A percentile compares a stretch with the other conserved stretches of the same genome.
Evolutionary conservation across 2,113 vertebrate species (phyloP).

Genomic region (Pyxicephalus adspersus): DNA sequence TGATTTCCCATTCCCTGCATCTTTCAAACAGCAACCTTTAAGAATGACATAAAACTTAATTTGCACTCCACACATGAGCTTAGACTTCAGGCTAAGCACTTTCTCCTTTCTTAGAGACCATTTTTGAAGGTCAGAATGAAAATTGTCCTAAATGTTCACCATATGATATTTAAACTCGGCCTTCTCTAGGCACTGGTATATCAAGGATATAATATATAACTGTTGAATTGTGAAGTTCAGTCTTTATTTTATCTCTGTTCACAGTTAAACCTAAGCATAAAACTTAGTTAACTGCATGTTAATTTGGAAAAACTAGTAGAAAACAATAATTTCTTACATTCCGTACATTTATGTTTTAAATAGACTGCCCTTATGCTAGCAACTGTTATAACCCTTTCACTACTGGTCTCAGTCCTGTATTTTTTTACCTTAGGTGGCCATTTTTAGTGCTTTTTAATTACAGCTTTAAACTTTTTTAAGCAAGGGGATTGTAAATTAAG

Average conservation of each 20-base stretch:
- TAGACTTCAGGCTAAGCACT: conserved; percentile 46
- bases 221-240: conserved; percentile 12
- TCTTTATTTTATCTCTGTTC: background rate
- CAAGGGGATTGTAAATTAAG: no score
- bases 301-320: no score
- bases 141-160: conserved; percentile 44
- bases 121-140: conserved; percentile 47
- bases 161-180: conserved; percentile 32
- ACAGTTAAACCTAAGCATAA: background rate
- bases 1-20: conserved; percentile 30
- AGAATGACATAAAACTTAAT: conserved; percentile 31
- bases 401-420: no score
- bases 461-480: no score
- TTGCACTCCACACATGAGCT: conserved; percentile 29
- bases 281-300: background rate
- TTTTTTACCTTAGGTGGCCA: no score
- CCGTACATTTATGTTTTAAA: no score
- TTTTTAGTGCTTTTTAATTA: no score
- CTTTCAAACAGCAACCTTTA: conserved; percentile 48
- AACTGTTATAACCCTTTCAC: no score
- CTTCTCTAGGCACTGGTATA: conserved; percentile 32
- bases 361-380: no score
- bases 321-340: no score
- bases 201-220: conserved; percentile 10
- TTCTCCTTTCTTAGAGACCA: conserved; percentile 45